These are phyloP conservation scores for Volucella inflata DNA, from an alignment of 2,888 invertebrate genomes.

Conservation along the genomic window DNA sequence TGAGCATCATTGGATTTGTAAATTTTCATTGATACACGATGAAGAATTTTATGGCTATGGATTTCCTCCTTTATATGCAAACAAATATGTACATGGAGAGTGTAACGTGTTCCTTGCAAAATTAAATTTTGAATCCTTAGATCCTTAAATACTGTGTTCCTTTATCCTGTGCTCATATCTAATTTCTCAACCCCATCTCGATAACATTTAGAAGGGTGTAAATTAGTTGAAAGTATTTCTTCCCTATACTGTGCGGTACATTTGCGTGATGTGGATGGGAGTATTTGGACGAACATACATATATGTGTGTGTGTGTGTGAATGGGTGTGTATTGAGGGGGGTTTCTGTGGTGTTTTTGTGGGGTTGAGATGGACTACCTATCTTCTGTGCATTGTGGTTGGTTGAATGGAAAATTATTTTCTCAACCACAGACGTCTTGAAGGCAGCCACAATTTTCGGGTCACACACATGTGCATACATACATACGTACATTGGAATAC, in stretches of 20 bases:
- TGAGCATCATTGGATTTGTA: not conserved
- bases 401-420: slow-evolving; percentile 73
- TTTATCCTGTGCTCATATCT: not conserved
- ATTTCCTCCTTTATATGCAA: not conserved
- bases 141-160: slow-evolving; percentile 6
- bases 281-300: not conserved
- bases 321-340: slow-evolving; percentile 1
- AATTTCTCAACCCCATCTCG: not conserved
- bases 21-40: slow-evolving; percentile 33
- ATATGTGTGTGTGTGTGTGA: slow-evolving; percentile 8
- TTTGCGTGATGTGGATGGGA: not conserved
- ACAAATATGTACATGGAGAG: no score
- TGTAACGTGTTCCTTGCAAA: not conserved
- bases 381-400: slow-evolving; percentile 71
- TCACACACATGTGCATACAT: slow-evolving; percentile 36
- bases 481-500: slow-evolving; percentile 13
- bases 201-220: slow-evolving; percentile 23
- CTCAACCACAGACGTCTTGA: slow-evolving; percentile 75
- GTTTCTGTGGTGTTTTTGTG: slow-evolving; percentile 19
- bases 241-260: not conserved
- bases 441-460: slow-evolving; percentile 74
- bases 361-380: slow-evolving; percentile 24
- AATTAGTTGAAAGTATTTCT: slow-evolving; percentile 55
- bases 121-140: slow-evolving; percentile 18
- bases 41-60: not conserved